These are phyloP conservation scores for Troides aeacus DNA, from an alignment of 2,888 invertebrate species.

Conservation along the genomic window DNA sequence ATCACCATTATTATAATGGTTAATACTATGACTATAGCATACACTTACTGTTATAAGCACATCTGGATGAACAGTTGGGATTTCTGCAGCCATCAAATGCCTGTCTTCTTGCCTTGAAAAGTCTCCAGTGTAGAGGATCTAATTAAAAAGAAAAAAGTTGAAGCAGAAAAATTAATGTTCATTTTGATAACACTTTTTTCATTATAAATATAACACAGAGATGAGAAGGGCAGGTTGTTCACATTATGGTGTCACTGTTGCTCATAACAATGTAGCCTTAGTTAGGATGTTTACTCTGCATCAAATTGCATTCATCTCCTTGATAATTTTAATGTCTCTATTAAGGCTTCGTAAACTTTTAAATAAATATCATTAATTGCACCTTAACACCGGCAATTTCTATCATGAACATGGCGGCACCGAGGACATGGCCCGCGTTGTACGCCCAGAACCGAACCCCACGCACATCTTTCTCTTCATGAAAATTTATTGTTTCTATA, in stretches of 20 bases:
- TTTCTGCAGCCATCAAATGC: slow-evolving; percentile 99
- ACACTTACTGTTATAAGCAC: slow-evolving; percentile 91
- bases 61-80: slow-evolving; percentile 97
- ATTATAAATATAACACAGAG: too few relatives aligned
- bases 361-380: too few relatives aligned
- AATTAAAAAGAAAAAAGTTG: slow-evolving; percentile 9
- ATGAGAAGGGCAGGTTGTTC: too few relatives aligned
- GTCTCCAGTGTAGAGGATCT: slow-evolving; percentile 97
- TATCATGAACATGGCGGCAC: slow-evolving; percentile 99
- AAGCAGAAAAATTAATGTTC: too few relatives aligned
- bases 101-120: slow-evolving; percentile 99
- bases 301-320: too few relatives aligned
- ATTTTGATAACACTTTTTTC: too few relatives aligned
- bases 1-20: neutral
- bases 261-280: too few relatives aligned
- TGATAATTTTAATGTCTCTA: too few relatives aligned
- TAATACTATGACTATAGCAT: neutral
- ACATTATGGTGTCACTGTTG: too few relatives aligned
- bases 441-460: slow-evolving; percentile 99
- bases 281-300: too few relatives aligned
- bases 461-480: slow-evolving; percentile 97
- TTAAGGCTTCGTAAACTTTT: too few relatives aligned
- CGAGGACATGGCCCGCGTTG: slow-evolving; percentile 98
- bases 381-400: slow-evolving; percentile 99
- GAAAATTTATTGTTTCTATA: slow-evolving; percentile 98